These are phyloP conservation scores for Eptatretus atami DNA, from an alignment of 2,797 vertebrate species.

Conservation along the genomic window DNA sequence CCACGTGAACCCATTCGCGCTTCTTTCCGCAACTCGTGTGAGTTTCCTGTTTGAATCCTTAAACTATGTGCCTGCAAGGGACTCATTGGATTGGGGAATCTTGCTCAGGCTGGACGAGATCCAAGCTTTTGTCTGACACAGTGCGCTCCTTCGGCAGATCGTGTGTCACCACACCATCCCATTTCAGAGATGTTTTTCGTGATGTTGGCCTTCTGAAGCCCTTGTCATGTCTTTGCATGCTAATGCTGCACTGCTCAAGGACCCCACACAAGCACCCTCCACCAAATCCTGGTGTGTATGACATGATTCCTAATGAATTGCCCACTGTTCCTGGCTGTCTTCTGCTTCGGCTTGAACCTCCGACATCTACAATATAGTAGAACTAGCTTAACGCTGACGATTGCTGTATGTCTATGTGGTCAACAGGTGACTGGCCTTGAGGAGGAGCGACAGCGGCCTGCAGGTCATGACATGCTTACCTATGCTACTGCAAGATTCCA, in stretches of 20 bases:
- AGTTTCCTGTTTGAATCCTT: conserved; percentile 83
- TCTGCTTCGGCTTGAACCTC: too few species aligned
- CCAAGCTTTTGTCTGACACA: conserved; percentile 56
- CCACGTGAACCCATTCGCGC: conserved; percentile 56
- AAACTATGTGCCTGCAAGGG: conserved; percentile 98
- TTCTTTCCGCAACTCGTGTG: conserved; percentile 92
- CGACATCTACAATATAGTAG: too few species aligned
- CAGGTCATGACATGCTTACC: conserved; percentile 79
- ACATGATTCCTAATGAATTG: too few species aligned
- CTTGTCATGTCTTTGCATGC: conserved; percentile 91
- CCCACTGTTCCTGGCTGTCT: too few species aligned
- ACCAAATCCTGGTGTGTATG: not conserved
- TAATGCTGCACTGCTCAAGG: conserved; percentile 75
- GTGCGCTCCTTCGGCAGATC: conserved; percentile 47
- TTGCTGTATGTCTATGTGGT: not conserved
- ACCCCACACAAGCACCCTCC: conserved; percentile 28
- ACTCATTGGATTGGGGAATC: conserved; percentile 80
- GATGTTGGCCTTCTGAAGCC: conserved; percentile 80
- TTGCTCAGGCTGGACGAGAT: conserved; percentile 54
- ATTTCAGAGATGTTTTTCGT: conserved; percentile 83
- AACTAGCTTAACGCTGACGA: not conserved
- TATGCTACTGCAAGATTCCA: conserved; percentile 69
- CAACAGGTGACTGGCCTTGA: conserved; percentile 22
- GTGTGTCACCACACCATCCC: conserved; percentile 50
- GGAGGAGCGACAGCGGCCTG: conserved; percentile 67